Percentiles rank a stretch among this genome's conserved stretches.
Conservation (phyloP, 2,797 vertebrate genomes). For the Huso huso region DNA sequence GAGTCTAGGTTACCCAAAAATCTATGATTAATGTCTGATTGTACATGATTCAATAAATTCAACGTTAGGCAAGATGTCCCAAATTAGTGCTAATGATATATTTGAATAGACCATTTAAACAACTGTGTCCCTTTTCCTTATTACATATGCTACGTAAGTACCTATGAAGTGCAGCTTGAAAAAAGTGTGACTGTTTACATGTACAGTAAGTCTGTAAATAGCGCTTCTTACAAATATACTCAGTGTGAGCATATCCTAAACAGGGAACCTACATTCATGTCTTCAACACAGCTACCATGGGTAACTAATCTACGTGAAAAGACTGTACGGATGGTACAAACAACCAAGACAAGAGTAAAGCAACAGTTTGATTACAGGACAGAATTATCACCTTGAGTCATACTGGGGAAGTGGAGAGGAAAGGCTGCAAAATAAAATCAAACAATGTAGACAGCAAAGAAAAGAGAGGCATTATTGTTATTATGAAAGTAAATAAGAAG, state of each 20-base stretch:
- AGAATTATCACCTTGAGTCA: conserved; percentile 96
- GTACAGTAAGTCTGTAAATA: too few species aligned
- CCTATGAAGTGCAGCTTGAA: too few species aligned
- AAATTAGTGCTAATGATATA: too few species aligned
- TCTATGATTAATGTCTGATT: too few species aligned
- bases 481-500: conserved; percentile 43
- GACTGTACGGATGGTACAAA: conserved; percentile 39
- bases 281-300: conserved; percentile 34
- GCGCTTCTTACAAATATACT: too few species aligned
- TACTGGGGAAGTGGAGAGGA: conserved; percentile 97
- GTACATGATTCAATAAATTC: too few species aligned
- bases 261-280: conserved; percentile 8
- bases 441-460: conserved; percentile 83
- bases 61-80: too few species aligned
- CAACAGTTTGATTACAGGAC: conserved; percentile 61
- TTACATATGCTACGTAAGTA: too few species aligned
- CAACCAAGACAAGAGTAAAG: conserved; percentile 29
- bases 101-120: too few species aligned
- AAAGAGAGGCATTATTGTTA: conserved; percentile 49
- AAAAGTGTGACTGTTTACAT: too few species aligned
- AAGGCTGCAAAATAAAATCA: conserved; percentile 88
- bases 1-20: too few species aligned
- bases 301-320: conserved; percentile 42
- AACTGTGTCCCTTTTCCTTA: too few species aligned
- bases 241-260: background rate